Evolutionary conservation across 2,888 invertebrate genomes (phyloP).

Genomic region (Julus scandinavius): DNA sequence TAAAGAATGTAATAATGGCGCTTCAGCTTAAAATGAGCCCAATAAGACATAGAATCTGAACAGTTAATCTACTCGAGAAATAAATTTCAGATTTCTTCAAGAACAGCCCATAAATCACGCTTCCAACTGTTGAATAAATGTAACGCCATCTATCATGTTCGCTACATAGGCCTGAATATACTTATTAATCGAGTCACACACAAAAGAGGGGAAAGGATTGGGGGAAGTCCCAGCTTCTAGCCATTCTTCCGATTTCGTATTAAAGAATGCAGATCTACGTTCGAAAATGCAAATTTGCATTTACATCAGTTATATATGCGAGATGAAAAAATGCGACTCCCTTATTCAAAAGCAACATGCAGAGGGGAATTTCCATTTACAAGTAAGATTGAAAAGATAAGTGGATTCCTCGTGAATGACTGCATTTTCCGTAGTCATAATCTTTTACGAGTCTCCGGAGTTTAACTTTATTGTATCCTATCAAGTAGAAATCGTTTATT

Average conservation of each 20-base stretch:
- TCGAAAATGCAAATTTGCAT: constrained; percentile 1
- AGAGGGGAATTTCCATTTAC: constrained; percentile 33
- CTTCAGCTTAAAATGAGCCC: background rate
- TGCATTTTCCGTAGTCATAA: constrained; percentile 27
- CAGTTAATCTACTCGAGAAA: background rate
- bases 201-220: background rate
- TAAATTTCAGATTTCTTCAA: background rate
- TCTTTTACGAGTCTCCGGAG: constrained; percentile 33
- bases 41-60: background rate
- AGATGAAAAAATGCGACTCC: background rate
- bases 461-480: constrained; percentile 33
- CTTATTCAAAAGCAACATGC: background rate
- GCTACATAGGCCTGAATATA: background rate
- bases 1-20: background rate
- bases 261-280: background rate
- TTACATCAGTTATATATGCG: background rate
- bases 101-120: constrained; percentile 5
- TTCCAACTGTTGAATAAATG: constrained; percentile 27
- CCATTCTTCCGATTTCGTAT: background rate
- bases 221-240: background rate
- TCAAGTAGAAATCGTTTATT: constrained; percentile 33
- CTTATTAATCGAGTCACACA: constrained; percentile 21
- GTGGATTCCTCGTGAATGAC: constrained; percentile 21
- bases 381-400: constrained; percentile 33
- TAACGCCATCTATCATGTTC: background rate